Evolutionary conservation across 2,797 vertebrate species (phyloP).

Genomic region (Hoplostethus atlanticus): DNA sequence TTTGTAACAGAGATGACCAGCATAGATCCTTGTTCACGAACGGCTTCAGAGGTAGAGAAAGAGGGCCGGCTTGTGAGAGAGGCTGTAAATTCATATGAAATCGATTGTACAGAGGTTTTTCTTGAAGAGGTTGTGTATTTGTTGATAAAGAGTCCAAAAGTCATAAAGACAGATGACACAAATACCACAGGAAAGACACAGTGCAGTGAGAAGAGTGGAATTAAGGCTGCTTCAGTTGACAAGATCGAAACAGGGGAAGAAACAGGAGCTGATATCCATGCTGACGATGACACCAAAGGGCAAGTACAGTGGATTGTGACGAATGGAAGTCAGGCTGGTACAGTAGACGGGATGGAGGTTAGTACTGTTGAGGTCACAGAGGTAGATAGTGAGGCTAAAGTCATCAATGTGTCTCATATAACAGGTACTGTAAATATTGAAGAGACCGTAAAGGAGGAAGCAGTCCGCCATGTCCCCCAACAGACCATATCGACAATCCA

Average conservation of each 20-base stretch:
- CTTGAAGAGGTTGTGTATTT: background rate
- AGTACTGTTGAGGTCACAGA: background rate
- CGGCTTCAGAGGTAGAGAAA: background rate
- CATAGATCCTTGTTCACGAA: constrained; percentile 1
- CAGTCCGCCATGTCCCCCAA: background rate
- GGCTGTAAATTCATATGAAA: background rate
- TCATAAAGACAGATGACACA: background rate
- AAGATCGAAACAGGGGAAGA: background rate
- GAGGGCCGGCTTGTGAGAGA: background rate
- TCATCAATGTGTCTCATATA: background rate
- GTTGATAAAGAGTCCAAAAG: background rate
- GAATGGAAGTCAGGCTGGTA: background rate
- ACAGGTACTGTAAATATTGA: background rate
- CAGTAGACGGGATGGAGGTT: background rate
- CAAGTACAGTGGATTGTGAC: background rate
- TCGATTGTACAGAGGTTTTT: background rate
- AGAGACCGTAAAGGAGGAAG: background rate
- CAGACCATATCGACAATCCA: background rate
- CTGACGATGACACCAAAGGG: background rate
- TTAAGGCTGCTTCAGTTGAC: background rate
- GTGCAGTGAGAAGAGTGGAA: background rate
- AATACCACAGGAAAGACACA: background rate
- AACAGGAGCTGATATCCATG: background rate
- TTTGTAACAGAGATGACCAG: background rate
- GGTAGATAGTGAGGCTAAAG: background rate